Conservation (phyloP, 2,113 vertebrate genomes). For the Promerops cafer region DNA sequence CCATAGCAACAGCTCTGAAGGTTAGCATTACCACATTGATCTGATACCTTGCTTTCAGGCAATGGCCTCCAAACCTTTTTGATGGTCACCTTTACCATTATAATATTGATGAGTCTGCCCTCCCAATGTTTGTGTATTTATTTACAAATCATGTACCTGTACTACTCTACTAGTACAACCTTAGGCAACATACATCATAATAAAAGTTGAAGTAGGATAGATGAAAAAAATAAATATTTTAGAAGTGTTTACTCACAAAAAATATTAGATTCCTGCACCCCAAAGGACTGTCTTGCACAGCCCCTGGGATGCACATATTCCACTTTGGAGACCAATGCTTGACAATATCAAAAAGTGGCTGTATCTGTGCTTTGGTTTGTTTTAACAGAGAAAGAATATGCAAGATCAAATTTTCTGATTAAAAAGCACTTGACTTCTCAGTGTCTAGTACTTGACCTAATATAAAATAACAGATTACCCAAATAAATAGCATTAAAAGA, state of each 20-base stretch:
- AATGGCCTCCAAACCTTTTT: not conserved
- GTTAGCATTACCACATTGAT: conserved; percentile 49
- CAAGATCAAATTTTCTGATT: not conserved
- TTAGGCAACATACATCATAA: not conserved
- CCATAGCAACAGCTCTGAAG: conserved; percentile 57
- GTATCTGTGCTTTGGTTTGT: not conserved
- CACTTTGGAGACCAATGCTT: not conserved
- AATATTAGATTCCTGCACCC: not conserved
- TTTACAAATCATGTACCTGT: not conserved
- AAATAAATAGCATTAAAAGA: not conserved
- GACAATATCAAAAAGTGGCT: not conserved
- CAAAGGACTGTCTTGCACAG: not conserved
- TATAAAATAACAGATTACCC: not conserved
- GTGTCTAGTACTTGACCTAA: not conserved
- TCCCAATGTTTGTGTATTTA: not conserved
- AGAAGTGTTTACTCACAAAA: not conserved
- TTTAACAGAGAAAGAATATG: not conserved
- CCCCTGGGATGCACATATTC: not conserved
- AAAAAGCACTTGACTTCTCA: not conserved
- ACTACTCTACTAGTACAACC: not conserved
- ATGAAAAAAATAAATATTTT: not conserved
- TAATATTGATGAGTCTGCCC: not conserved
- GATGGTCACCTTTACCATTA: not conserved
- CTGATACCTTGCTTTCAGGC: not conserved
- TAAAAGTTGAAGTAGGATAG: not conserved